These are phyloP conservation scores for Xylota segnis DNA, from an alignment of 2,888 invertebrate genomes.

Conservation along the genomic window DNA sequence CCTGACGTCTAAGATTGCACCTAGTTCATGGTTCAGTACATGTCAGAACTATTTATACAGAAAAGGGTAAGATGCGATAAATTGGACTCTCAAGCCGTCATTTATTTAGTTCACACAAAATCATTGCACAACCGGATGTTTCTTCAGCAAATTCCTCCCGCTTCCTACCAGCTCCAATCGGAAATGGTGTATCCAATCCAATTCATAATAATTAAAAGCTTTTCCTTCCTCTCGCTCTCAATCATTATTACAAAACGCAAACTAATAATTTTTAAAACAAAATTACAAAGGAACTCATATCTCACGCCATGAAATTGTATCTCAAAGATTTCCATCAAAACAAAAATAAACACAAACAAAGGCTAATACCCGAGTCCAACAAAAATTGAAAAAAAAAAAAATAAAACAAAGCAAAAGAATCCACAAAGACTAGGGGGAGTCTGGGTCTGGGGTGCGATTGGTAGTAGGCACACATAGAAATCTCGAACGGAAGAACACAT, in stretches of 20 bases:
- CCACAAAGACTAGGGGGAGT: neutral
- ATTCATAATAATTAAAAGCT: neutral
- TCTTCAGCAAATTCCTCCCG: conserved; percentile 5
- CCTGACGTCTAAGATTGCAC: too few species aligned
- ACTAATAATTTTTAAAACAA: conserved; percentile 25
- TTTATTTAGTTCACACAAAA: neutral
- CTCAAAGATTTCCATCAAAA: conserved; percentile 16
- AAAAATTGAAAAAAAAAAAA: neutral
- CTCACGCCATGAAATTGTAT: conserved; percentile 23
- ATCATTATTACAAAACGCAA: conserved; percentile 4
- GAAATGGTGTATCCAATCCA: conserved; percentile 7
- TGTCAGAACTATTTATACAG: too few species aligned
- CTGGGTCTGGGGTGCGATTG: neutral
- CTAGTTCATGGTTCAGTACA: too few species aligned
- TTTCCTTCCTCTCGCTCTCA: neutral
- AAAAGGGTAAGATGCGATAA: too few species aligned
- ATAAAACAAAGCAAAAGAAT: conserved; percentile 6
- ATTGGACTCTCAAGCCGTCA: too few species aligned
- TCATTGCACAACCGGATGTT: conserved; percentile 9
- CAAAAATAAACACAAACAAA: conserved; percentile 39
- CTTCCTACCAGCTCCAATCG: neutral
- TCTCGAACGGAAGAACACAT: conserved; percentile 60
- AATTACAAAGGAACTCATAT: conserved; percentile 33
- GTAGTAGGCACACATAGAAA: conserved; percentile 3
- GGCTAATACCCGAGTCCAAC: neutral